phyloP scores from a whole-genome alignment of 2,888 invertebrate species.

The Cephus nigrinus region DNA sequence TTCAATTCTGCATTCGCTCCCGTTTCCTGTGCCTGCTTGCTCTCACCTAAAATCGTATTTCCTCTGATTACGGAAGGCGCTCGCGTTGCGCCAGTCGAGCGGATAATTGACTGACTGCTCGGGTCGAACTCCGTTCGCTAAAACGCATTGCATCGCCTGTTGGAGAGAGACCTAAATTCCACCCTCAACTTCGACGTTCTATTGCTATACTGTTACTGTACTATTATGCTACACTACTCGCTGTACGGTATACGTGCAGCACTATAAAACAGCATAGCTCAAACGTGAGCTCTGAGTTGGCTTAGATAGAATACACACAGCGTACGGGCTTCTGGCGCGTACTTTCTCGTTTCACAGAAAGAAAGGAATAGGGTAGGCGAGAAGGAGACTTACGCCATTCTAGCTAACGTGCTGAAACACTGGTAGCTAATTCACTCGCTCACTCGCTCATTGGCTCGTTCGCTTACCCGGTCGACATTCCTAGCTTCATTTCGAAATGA shows the following conservation, averaged over 20 bases:
- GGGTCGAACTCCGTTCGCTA: too few relatives aligned
- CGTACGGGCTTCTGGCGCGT: neutral
- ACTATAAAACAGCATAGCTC: too few relatives aligned
- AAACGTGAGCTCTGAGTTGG: too few relatives aligned
- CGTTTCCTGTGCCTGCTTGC: too few relatives aligned
- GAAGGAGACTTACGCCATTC: conserved; percentile 10
- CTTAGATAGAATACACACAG: too few relatives aligned
- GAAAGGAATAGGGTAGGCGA: conserved; percentile 11
- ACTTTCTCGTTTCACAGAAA: conserved; percentile 12
- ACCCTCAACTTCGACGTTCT: neutral
- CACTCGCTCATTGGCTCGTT: conserved; percentile 2
- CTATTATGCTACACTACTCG: too few relatives aligned
- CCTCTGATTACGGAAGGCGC: too few relatives aligned
- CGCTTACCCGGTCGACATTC: conserved; percentile 26
- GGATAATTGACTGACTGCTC: too few relatives aligned
- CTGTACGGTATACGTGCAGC: too few relatives aligned
- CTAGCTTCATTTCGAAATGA: conserved; percentile 48
- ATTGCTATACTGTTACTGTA: neutral
- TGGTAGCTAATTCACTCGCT: neutral
- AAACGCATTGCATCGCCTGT: neutral
- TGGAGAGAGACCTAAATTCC: conserved; percentile 2
- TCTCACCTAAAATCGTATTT: too few relatives aligned
- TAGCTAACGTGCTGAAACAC: neutral
- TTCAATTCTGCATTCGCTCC: too few relatives aligned
- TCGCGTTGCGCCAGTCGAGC: too few relatives aligned